Conservation (phyloP, 1,140 invertebrate genomes). For the Kradibia gibbosae region DNA sequence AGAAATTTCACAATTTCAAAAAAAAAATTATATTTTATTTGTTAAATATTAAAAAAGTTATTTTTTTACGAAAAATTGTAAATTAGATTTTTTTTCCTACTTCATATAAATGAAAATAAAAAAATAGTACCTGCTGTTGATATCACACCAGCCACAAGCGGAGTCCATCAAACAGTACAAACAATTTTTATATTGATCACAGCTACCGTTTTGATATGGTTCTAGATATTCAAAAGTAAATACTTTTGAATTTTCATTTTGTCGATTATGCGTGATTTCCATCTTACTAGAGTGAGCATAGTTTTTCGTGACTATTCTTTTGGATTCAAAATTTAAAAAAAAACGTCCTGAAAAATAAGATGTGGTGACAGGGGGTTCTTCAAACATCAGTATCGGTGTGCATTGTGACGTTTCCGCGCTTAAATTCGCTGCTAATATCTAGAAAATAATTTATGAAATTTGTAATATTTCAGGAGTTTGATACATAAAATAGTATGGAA, state of each 20-base stretch:
- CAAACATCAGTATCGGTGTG: constrained; percentile 65
- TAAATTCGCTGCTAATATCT: constrained; percentile 78
- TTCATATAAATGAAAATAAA: not conserved
- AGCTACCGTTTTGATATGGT: constrained; percentile 86
- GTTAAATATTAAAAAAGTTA: too few relatives aligned
- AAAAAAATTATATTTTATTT: too few relatives aligned
- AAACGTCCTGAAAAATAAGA: constrained; percentile 75
- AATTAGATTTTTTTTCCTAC: too few relatives aligned
- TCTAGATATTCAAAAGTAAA: constrained; percentile 93
- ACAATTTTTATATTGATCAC: constrained; percentile 86
- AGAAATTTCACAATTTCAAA: too few relatives aligned
- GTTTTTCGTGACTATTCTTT: constrained; percentile 69
- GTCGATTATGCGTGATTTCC: constrained; percentile 83
- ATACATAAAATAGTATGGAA: too few relatives aligned
- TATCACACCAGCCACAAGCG: constrained; percentile 91
- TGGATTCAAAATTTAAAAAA: constrained; percentile 82
- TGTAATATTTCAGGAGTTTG: not conserved
- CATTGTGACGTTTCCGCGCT: constrained; percentile 80
- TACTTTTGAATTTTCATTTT: constrained; percentile 81
- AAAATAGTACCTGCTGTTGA: constrained; percentile 75
- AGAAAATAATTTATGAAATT: constrained; percentile 37
- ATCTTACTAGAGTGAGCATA: constrained; percentile 82
- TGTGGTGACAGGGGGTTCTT: constrained; percentile 69
- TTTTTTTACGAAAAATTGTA: too few relatives aligned
- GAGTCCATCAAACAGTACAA: constrained; percentile 90